These are phyloP conservation scores for Gryllus longicercus DNA, from an alignment of 2,888 invertebrate genomes.

Conservation along the genomic window DNA sequence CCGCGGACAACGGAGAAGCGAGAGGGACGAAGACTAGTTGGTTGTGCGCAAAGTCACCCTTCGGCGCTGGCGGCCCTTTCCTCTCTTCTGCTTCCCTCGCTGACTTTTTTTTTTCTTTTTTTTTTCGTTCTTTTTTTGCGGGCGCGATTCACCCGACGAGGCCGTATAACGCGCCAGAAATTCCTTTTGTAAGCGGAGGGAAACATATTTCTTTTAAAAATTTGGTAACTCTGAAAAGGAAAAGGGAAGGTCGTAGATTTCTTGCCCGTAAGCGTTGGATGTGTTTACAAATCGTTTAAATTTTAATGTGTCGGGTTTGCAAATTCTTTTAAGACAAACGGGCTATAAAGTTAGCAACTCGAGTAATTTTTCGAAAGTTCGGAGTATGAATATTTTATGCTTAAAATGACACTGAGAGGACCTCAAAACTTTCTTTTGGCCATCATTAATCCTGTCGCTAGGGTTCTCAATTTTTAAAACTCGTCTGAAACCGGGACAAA, in stretches of 20 bases:
- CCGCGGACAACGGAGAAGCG: too few relatives aligned
- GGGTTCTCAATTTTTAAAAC: too few relatives aligned
- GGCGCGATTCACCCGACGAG: not conserved
- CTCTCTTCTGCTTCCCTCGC: too few relatives aligned
- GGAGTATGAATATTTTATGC: not conserved
- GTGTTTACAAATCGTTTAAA: not conserved
- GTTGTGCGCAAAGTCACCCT: too few relatives aligned
- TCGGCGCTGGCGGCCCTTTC: too few relatives aligned
- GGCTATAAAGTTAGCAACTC: too few relatives aligned
- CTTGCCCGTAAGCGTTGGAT: not conserved
- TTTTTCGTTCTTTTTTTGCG: not conserved
- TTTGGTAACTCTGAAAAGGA: not conserved
- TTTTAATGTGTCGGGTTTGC: not conserved
- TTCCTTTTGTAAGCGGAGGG: not conserved
- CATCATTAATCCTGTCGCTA: too few relatives aligned
- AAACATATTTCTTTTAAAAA: constrained; percentile 1
- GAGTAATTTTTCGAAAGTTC: too few relatives aligned
- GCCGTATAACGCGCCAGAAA: not conserved
- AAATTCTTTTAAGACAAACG: not conserved
- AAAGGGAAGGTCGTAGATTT: not conserved
- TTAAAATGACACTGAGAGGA: not conserved
- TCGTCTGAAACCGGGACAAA: too few relatives aligned
- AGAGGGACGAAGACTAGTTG: too few relatives aligned
- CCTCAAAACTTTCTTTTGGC: too few relatives aligned
- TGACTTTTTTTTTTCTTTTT: not conserved